Evolutionary conservation across 1,140 invertebrate genomes (phyloP).

Genomic region (Bombus picipes): DNA sequence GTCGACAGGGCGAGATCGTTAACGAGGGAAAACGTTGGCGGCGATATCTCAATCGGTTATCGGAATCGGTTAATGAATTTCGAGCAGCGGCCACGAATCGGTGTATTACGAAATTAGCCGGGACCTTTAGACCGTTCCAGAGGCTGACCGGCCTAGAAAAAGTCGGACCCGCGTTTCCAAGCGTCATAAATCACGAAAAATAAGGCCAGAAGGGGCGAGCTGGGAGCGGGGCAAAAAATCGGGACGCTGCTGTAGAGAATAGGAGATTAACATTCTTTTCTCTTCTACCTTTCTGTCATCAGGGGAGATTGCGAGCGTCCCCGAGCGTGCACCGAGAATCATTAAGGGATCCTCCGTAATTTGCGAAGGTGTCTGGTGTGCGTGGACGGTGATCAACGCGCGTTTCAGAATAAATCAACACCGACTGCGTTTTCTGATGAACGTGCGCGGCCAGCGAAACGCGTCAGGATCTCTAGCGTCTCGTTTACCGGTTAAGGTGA

Average conservation of each 20-base stretch:
- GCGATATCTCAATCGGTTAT: conserved; percentile 75
- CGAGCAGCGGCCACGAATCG: conserved; percentile 60
- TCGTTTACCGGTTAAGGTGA: neutral
- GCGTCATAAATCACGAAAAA: conserved; percentile 78
- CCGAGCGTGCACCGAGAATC: conserved; percentile 22
- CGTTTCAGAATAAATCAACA: conserved; percentile 22
- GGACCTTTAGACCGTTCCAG: conserved; percentile 58
- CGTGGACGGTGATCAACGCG: conserved; percentile 17
- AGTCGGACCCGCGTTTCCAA: conserved; percentile 65
- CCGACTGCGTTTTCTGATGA: conserved; percentile 7
- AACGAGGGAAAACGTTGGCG: conserved; percentile 44
- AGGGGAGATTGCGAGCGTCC: conserved; percentile 16
- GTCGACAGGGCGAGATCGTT: conserved; percentile 22
- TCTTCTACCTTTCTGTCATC: conserved; percentile 34
- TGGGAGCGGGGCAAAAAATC: conserved; percentile 27
- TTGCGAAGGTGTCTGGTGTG: conserved; percentile 41
- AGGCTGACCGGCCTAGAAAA: conserved; percentile 65
- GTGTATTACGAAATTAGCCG: conserved; percentile 75
- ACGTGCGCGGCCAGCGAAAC: neutral
- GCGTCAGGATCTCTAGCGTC: neutral
- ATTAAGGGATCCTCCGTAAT: conserved; percentile 51
- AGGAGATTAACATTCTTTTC: conserved; percentile 60
- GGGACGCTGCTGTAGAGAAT: conserved; percentile 40
- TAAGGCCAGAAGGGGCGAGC: conserved; percentile 41
- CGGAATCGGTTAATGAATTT: conserved; percentile 76